phyloP scores from a whole-genome alignment of 2,797 vertebrate species.

The Tragopan temminckii region DNA sequence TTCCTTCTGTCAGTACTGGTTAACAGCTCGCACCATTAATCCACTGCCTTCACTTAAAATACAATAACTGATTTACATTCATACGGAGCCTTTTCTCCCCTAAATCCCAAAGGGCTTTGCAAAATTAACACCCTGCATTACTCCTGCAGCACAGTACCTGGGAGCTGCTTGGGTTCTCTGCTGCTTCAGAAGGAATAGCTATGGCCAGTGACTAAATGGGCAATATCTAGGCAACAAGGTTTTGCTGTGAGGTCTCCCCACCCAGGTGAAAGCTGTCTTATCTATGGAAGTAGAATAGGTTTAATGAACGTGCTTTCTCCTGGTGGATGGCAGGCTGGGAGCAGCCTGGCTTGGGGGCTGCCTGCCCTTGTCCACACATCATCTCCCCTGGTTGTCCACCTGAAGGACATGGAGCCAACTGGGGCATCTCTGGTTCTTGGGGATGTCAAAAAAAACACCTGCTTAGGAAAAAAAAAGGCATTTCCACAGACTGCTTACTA shows the following conservation, averaged over 20 bases:
- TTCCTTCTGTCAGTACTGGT: neutral
- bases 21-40: neutral
- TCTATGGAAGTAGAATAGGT: neutral
- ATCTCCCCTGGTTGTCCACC: neutral
- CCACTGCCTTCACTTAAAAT: neutral
- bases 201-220: fast-evolving
- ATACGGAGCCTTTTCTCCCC: neutral
- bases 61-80: neutral
- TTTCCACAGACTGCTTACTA: neutral
- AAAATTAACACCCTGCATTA: neutral
- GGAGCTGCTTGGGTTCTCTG: neutral
- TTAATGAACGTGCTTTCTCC: neutral
- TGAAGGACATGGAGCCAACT: neutral
- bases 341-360: neutral
- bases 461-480: neutral
- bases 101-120: neutral
- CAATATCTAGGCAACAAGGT: neutral
- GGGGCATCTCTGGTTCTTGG: neutral
- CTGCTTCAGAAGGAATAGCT: neutral
- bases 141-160: neutral
- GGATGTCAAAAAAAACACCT: neutral
- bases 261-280: neutral
- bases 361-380: fast-evolving
- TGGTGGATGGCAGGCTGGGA: fast-evolving
- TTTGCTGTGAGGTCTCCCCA: neutral